A percentile compares a stretch with the other conserved stretches of the same genome.
Evolutionary conservation across 2,888 invertebrate genomes (phyloP).

Genomic region (Agrilus mali): DNA sequence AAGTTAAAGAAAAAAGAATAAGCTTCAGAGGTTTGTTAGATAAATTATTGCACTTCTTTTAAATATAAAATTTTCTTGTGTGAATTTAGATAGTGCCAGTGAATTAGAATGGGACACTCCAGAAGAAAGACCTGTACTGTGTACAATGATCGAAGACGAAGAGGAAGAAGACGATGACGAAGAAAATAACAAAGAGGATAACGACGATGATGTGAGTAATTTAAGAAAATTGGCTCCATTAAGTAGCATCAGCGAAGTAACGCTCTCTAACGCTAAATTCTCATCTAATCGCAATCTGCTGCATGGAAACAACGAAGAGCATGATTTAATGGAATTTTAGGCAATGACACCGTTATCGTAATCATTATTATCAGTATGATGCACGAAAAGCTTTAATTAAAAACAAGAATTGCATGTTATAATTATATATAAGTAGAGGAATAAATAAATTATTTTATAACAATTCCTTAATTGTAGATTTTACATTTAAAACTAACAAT

Average conservation of each 20-base stretch:
- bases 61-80: too few species aligned
- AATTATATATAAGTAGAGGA: too few species aligned
- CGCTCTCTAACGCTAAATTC: conserved; percentile 15
- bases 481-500: too few species aligned
- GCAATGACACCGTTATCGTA: too few species aligned
- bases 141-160: conserved; percentile 23
- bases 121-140: conserved; percentile 35
- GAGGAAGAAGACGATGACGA: conserved; percentile 19
- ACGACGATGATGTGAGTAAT: conserved; percentile 36
- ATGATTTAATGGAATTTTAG: too few species aligned
- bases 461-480: too few species aligned
- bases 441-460: too few species aligned
- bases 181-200: conserved; percentile 12
- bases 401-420: too few species aligned
- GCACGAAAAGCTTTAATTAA: too few species aligned
- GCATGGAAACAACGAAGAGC: too few species aligned
- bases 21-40: conserved; percentile 42
- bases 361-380: too few species aligned
- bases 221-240: conserved; percentile 35
- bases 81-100: conserved; percentile 33
- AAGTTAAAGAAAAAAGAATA: conserved; percentile 32
- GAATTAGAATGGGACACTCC: conserved; percentile 46
- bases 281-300: neutral
- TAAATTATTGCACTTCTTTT: neutral
- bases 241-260: conserved; percentile 41